A percentile compares a stretch with the other conserved stretches of the same genome.
Conservation (phyloP, 2,888 invertebrate species). For the Macrosiphum euphorbiae region DNA sequence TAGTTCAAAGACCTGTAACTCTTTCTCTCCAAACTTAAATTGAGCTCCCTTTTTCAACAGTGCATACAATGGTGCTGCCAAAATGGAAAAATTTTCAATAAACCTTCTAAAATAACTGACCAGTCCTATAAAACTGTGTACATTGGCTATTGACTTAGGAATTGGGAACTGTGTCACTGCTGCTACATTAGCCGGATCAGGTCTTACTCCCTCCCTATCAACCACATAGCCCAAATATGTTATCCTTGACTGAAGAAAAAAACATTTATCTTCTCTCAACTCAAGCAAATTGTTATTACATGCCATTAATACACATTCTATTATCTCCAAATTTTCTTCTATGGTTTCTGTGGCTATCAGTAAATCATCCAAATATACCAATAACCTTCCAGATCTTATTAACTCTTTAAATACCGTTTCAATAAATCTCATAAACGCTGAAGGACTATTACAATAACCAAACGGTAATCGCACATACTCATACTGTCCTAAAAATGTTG, state of each 20-base stretch:
- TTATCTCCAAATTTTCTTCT: background rate
- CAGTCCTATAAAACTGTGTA: conserved; percentile 60
- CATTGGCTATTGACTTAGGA: conserved; percentile 38
- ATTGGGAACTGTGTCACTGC: conserved; percentile 48
- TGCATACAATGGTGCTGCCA: background rate
- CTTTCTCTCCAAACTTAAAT: no score
- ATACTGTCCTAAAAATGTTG: conserved; percentile 51
- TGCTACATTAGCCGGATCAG: conserved; percentile 45
- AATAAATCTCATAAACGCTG: conserved; percentile 50
- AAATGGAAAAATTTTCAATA: background rate
- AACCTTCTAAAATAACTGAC: conserved; percentile 55
- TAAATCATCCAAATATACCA: conserved; percentile 48
- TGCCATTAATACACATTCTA: background rate
- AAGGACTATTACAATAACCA: no score
- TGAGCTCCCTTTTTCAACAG: no score
- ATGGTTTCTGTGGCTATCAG: conserved; percentile 34
- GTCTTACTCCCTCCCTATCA: background rate
- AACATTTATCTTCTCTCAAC: background rate
- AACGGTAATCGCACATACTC: conserved; percentile 47
- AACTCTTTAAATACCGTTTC: conserved; percentile 4
- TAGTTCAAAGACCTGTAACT: background rate
- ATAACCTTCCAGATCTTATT: background rate
- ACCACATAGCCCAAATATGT: conserved; percentile 44
- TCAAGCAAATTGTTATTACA: conserved; percentile 36
- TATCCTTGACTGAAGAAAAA: background rate